Percentiles rank a stretch among this genome's conserved stretches.
Evolutionary conservation across 2,797 vertebrate species (phyloP).

Genomic region (Helarctos malayanus): DNA sequence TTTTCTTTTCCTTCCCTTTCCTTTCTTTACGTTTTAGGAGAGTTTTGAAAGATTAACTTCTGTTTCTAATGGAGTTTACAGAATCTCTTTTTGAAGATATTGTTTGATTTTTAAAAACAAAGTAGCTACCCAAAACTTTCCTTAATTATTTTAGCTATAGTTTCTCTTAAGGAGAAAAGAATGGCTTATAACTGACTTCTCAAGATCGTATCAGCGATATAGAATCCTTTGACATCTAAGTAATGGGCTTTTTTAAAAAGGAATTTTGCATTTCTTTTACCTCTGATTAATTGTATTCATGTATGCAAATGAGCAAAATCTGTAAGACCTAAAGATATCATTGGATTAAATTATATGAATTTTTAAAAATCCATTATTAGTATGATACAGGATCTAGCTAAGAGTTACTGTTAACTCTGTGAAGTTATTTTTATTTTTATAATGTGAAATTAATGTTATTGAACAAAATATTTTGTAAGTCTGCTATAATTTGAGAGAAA

Average conservation of each 20-base stretch:
- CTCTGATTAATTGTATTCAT: neutral
- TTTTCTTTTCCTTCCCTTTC: neutral
- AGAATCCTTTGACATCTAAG: neutral
- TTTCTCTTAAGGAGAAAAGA: neutral
- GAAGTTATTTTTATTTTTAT: neutral
- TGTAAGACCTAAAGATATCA: neutral
- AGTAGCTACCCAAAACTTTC: neutral
- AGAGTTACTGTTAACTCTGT: neutral
- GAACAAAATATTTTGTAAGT: neutral
- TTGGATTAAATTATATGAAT: neutral
- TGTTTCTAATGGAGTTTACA: conserved; percentile 4
- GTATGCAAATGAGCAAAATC: neutral
- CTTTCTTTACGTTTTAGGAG: neutral
- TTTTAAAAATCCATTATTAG: neutral
- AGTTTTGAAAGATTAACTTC: neutral
- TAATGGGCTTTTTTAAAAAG: neutral
- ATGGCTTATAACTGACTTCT: neutral
- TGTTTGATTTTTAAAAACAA: conserved; percentile 32
- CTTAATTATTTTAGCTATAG: neutral
- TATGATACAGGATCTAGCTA: neutral
- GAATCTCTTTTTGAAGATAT: neutral
- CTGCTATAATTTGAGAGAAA: neutral
- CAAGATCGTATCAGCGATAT: neutral
- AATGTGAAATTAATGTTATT: neutral
- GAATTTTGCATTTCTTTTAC: neutral